Conservation (phyloP, 2,797 vertebrate genomes). For the Crax fasciolata region DNA sequence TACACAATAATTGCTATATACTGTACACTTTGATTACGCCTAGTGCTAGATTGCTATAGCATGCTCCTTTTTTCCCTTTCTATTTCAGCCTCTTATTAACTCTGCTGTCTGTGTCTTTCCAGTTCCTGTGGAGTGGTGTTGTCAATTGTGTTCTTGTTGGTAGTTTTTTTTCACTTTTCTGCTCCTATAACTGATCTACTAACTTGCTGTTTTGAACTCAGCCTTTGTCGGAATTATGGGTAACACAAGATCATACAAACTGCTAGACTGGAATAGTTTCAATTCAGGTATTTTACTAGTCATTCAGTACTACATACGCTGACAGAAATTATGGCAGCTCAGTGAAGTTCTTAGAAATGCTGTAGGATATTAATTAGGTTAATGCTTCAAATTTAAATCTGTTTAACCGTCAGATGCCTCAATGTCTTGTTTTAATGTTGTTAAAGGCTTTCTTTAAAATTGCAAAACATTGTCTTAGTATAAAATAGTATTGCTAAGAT, state of each 20-base stretch:
- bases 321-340: constrained; percentile 96
- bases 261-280: constrained; percentile 99
- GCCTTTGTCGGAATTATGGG: constrained; percentile 97
- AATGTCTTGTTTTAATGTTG: constrained; percentile 27
- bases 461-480: background rate
- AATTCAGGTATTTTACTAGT: constrained; percentile 98
- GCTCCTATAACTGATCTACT: constrained; percentile 93
- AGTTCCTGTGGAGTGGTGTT: constrained; percentile 93
- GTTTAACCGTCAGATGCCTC: constrained; percentile 35
- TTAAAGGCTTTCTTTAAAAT: constrained; percentile 52
- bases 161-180: constrained; percentile 89
- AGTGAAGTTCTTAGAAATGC: constrained; percentile 88
- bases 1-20: constrained; percentile 27
- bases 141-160: constrained; percentile 92
- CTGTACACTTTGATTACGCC: constrained; percentile 43
- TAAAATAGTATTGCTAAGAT: constrained; percentile 33
- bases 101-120: constrained; percentile 91
- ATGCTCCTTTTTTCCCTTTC: constrained; percentile 75
- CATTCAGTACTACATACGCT: constrained; percentile 93
- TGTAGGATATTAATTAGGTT: constrained; percentile 70
- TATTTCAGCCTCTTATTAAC: constrained; percentile 86
- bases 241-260: constrained; percentile 99
- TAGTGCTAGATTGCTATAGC: constrained; percentile 81
- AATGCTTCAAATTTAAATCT: constrained; percentile 76
- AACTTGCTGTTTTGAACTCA: constrained; percentile 99